Conservation (phyloP, 2,113 vertebrate species). For the Crotalus helleri region DNA sequence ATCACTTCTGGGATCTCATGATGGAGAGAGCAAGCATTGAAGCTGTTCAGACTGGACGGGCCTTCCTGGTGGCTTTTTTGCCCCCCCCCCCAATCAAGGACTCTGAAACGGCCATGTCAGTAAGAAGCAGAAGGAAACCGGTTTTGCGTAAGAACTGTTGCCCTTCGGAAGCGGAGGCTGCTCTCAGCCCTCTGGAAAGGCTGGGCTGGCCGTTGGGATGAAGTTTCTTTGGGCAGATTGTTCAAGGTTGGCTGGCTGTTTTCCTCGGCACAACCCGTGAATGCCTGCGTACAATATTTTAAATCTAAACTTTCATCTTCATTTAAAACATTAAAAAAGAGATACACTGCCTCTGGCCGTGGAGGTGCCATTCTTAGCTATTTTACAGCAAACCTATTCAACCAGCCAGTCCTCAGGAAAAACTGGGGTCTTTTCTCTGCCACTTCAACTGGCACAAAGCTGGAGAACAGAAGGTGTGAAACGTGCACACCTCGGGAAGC, state of each 20-base stretch:
- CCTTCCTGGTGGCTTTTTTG: neutral
- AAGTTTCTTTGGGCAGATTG: neutral
- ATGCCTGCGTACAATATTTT: neutral
- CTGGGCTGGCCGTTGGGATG: neutral
- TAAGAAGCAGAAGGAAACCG: neutral
- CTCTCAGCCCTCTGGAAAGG: neutral
- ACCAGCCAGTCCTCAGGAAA: neutral
- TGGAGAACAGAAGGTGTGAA: fast-evolving
- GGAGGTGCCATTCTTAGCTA: too few relatives aligned
- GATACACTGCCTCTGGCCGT: too few relatives aligned
- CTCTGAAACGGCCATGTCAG: neutral
- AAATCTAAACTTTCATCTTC: neutral
- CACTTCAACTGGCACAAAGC: neutral
- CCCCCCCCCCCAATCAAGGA: too few relatives aligned
- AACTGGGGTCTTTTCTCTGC: too few relatives aligned
- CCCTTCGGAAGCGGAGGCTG: neutral
- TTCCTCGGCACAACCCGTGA: neutral
- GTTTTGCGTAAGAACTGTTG: neutral
- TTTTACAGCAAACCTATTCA: neutral
- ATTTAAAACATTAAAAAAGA: neutral
- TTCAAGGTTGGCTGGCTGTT: neutral
- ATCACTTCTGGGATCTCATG: neutral
- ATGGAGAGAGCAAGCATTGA: neutral
- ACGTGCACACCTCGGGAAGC: fast-evolving
- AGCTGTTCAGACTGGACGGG: neutral